Percentiles rank a stretch among this genome's conserved stretches.
These are phyloP conservation scores for Rhinoraja longicauda DNA, from an alignment of 2,797 vertebrate genomes.

Conservation along the genomic window DNA sequence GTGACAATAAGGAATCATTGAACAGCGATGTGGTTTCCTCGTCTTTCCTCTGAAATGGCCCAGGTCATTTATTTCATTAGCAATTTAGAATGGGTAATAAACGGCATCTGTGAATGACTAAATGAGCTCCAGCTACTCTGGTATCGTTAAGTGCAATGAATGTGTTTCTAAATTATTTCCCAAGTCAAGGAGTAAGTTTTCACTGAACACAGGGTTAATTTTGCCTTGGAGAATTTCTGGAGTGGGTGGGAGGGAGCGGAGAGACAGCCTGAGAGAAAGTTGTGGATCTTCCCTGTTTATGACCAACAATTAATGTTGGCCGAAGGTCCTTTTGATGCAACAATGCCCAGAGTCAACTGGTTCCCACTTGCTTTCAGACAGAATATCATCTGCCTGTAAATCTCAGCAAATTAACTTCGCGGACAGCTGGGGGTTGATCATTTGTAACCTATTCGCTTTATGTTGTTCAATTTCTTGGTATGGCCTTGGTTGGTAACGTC, in stretches of 20 bases:
- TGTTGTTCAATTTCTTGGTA: background rate
- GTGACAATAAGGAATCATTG: no score
- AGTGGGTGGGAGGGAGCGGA: background rate
- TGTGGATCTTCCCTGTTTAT: background rate
- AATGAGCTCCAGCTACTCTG: no score
- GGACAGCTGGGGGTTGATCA: background rate
- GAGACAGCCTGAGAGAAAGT: background rate
- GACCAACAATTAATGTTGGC: background rate
- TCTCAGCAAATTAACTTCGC: background rate
- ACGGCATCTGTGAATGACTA: no score
- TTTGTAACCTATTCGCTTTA: background rate
- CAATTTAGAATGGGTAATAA: no score
- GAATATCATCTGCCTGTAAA: background rate
- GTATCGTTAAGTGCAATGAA: background rate
- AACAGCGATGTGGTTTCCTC: no score
- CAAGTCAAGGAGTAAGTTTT: background rate
- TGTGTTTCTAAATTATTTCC: background rate
- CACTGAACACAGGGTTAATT: background rate
- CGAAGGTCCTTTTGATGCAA: no score
- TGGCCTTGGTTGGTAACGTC: background rate
- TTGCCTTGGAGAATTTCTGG: background rate
- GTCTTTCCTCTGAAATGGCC: no score
- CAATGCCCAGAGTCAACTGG: no score
- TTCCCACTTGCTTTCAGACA: background rate
- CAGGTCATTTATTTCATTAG: no score